Evolutionary conservation across 2,113 vertebrate genomes (phyloP).

Genomic region (Platysternon megacephalum): DNA sequence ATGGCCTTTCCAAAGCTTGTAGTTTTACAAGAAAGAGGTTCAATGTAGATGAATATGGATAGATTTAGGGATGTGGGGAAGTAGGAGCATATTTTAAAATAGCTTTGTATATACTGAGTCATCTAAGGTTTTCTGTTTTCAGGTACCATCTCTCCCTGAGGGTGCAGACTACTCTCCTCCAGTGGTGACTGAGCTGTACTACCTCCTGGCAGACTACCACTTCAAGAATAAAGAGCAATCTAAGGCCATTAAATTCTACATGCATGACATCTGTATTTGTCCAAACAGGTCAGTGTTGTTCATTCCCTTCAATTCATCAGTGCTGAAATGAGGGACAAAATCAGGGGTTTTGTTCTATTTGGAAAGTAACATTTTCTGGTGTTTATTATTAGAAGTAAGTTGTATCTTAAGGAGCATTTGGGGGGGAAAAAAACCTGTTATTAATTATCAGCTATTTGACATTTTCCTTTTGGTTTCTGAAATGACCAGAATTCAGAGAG

Average conservation of each 20-base stretch:
- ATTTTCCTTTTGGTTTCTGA: background rate
- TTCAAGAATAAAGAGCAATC: slow-evolving; percentile 99
- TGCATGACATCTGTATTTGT: slow-evolving; percentile 96
- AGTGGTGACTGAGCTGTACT: slow-evolving; percentile 93
- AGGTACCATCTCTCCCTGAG: slow-evolving; percentile 91
- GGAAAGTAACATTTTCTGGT: background rate
- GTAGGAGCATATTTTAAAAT: background rate
- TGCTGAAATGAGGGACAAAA: background rate
- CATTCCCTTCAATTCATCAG: background rate
- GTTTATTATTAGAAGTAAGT: background rate
- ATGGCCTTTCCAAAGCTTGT: background rate
- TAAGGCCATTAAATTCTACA: slow-evolving; percentile 98
- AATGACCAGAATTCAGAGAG: background rate
- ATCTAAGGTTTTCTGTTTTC: background rate
- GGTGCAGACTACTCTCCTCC: slow-evolving; percentile 87
- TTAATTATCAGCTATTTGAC: background rate
- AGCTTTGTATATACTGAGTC: too few relatives aligned
- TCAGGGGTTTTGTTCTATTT: background rate
- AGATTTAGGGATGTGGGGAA: background rate
- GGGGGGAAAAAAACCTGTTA: background rate
- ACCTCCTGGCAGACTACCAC: slow-evolving; percentile 97
- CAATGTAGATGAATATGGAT: background rate
- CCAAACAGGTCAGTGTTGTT: slow-evolving; percentile 87
- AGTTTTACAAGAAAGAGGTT: background rate
- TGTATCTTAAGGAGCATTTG: background rate